Evolutionary conservation across 1,140 invertebrate species (phyloP), one percentile per base, ranked within the genome.

Genomic region (Pseudomyrmex gracilis): DNA sequence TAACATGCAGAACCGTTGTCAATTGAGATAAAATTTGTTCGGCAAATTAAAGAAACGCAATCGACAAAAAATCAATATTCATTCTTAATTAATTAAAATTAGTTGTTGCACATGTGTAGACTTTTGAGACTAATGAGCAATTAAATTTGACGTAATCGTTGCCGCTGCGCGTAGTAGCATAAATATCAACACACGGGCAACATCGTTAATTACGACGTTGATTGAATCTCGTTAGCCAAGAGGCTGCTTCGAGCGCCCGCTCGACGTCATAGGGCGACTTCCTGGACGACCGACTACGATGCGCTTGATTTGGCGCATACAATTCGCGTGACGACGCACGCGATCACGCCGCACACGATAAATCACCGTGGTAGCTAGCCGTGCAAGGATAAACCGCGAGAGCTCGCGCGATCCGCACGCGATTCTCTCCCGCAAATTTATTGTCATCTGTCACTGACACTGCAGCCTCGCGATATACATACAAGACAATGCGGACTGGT

Each of bases 301-400:
- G 17, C 53, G 47, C 71, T 51, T 64, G 85, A 86, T 80, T 68
- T 80, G 76, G 76, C 64, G 45, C 53, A 60, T 60, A 80, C 66
- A 80, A 80, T 80, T 80, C 76, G 76, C 45, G 64, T 49, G 66
- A 68, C 55, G 67, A 57, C 67, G 73, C 86, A 87, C 85, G 85
- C 82, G 85, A 86, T 86, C 66, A 51, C 10, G 60, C 82, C 45
- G 83, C 84, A 85, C 82, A 74, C 84, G 83, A 88, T 88, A 88
- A 88, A 88, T 87, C 83, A 87, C 70, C 60, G 74, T 68, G 82
- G 55, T 68, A 74, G 76, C 86, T 86, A 78, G 73, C 76, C 80
- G 82, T 74, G 63, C 67, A 17, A 63, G 73, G 86, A 87, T 77
- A 84, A 82, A 88, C 85, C 86, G 85, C 86, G 82, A 80, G 63